phyloP scores from a whole-genome alignment of 1,140 invertebrate genomes.

The Aphelinus atriplicis region DNA sequence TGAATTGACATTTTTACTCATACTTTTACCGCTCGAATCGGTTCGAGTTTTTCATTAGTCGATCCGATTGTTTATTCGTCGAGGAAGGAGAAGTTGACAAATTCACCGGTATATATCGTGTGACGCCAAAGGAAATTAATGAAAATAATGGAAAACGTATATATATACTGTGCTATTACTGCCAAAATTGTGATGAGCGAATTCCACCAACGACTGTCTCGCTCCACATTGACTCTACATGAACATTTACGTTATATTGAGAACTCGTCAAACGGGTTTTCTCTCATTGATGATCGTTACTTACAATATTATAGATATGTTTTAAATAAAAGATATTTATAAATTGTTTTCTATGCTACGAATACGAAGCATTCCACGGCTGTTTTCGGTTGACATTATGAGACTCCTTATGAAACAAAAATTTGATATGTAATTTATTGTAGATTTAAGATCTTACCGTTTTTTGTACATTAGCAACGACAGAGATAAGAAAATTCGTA shows the following conservation, averaged over 20 bases:
- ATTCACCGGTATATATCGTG: too few relatives aligned
- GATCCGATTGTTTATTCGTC: too few relatives aligned
- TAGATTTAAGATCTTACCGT: constrained; percentile 27
- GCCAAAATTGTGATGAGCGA: constrained; percentile 20
- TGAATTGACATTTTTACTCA: too few relatives aligned
- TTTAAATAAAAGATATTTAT: constrained; percentile 27
- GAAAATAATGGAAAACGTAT: too few relatives aligned
- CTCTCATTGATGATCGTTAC: constrained; percentile 17
- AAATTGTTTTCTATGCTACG: constrained; percentile 1
- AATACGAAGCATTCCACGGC: not conserved
- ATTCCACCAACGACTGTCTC: constrained; percentile 17
- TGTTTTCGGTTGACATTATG: not conserved
- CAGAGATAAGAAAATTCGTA: not conserved
- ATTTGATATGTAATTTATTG: constrained; percentile 33
- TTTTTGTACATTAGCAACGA: constrained; percentile 29
- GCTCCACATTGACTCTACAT: constrained; percentile 12
- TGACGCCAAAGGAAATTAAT: too few relatives aligned
- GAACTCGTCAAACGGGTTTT: constrained; percentile 9
- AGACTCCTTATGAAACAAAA: not conserved
- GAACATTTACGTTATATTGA: constrained; percentile 8
- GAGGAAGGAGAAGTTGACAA: too few relatives aligned
- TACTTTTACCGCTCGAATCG: too few relatives aligned
- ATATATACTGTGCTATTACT: constrained; percentile 7
- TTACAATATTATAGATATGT: constrained; percentile 21
- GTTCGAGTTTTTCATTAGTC: too few relatives aligned